Percentiles rank a stretch among this genome's conserved stretches.
phyloP scores from a whole-genome alignment of 2,113 vertebrate species.

The Spea multiplicata region DNA sequence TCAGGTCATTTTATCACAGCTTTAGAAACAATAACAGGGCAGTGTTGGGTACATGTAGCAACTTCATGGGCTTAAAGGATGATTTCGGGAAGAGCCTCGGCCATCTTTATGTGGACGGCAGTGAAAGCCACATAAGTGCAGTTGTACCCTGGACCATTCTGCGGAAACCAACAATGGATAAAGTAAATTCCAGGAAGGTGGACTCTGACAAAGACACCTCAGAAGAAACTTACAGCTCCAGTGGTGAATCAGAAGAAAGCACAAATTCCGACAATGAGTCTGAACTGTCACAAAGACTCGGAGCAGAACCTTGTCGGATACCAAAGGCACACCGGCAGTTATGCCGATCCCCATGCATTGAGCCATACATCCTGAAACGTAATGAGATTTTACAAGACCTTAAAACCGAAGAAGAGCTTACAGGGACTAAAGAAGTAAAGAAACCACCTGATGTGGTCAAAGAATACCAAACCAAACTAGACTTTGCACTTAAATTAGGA shows the following conservation, averaged over 20 bases:
- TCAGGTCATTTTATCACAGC: constrained; percentile 72
- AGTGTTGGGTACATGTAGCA: constrained; percentile 81
- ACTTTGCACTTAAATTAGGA: constrained; percentile 95
- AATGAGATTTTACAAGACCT: constrained; percentile 73
- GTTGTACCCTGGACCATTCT: constrained; percentile 71
- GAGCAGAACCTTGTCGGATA: constrained; percentile 61
- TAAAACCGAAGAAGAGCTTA: constrained; percentile 65
- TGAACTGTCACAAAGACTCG: constrained; percentile 59
- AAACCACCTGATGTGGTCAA: constrained; percentile 67
- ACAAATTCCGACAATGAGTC: constrained; percentile 74
- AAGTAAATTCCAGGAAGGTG: constrained; percentile 67
- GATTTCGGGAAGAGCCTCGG: constrained; percentile 82
- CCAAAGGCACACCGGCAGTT: constrained; percentile 78
- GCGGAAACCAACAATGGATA: constrained; percentile 78
- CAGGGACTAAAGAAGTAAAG: constrained; percentile 64
- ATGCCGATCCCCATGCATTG: constrained; percentile 83
- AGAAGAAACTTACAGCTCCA: constrained; percentile 64
- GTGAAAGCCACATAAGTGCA: constrained; percentile 77
- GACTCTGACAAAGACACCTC: constrained; percentile 68
- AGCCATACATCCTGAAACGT: constrained; percentile 76
- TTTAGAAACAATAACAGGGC: constrained; percentile 71
- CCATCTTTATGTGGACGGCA: constrained; percentile 83
- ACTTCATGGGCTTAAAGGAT: constrained; percentile 97
- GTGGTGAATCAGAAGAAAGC: constrained; percentile 73
- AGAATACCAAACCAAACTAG: constrained; percentile 93